Evolutionary conservation across 2,113 vertebrate genomes (phyloP).

Genomic region (Atractosteus spatula): DNA sequence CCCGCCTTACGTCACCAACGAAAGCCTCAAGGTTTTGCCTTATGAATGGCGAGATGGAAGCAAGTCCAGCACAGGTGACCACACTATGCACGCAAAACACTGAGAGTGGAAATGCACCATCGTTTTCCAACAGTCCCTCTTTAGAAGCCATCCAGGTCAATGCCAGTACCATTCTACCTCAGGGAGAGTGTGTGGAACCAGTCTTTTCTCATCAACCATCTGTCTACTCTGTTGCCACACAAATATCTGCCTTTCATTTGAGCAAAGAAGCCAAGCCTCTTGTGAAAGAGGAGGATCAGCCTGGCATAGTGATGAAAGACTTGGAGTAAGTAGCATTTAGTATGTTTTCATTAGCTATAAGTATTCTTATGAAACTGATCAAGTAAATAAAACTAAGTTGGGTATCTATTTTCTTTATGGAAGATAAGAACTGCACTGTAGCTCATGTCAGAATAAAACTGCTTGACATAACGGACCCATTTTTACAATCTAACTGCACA

Average conservation of each 20-base stretch:
- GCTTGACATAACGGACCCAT: too few species aligned
- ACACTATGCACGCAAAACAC: constrained; percentile 5
- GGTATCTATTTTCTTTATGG: too few species aligned
- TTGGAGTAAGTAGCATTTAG: constrained; percentile 45
- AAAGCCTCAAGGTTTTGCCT: constrained; percentile 23
- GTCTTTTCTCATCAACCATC: constrained; percentile 29
- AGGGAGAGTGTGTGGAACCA: not conserved
- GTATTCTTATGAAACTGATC: too few species aligned
- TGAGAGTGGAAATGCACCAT: not conserved
- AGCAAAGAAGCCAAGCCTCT: constrained; percentile 41
- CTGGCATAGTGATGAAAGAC: constrained; percentile 14
- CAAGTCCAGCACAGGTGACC: constrained; percentile 11
- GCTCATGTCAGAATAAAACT: too few species aligned
- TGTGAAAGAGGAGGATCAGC: constrained; percentile 21
- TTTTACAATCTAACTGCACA: too few species aligned
- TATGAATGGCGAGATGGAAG: constrained; percentile 22
- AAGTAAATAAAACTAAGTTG: too few species aligned
- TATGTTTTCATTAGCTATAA: too few species aligned
- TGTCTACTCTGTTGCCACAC: constrained; percentile 64
- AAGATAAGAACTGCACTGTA: too few species aligned
- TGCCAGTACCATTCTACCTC: rapidly evolving
- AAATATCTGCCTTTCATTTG: constrained; percentile 76
- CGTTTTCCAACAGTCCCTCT: not conserved
- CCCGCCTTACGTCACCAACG: not conserved
- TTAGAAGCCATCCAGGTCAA: rapidly evolving